phyloP scores from a whole-genome alignment of 2,888 invertebrate genomes.

The Sesia bembeciformis region DNA sequence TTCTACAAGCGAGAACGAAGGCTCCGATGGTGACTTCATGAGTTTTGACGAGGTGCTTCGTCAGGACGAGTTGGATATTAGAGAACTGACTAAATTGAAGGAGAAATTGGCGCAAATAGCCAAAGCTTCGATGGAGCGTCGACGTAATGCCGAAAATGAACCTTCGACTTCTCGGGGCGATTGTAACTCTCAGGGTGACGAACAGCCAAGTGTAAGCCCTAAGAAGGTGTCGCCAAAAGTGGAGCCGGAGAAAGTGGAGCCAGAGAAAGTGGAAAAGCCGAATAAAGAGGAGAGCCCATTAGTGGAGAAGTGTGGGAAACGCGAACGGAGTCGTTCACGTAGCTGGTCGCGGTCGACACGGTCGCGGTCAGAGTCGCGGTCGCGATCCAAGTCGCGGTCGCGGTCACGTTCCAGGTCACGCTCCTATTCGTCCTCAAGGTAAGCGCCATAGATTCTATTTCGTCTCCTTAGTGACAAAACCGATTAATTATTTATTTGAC shows the following conservation, averaged over 20 bases:
- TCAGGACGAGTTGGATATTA: slow-evolving; percentile 75
- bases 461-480: neutral
- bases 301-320: slow-evolving; percentile 33
- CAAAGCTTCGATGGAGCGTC: slow-evolving; percentile 69
- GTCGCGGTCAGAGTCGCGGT: slow-evolving; percentile 13
- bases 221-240: slow-evolving; percentile 4
- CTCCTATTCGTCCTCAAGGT: slow-evolving; percentile 69
- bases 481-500: neutral
- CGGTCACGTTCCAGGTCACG: slow-evolving; percentile 36
- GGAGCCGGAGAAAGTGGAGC: slow-evolving; percentile 13
- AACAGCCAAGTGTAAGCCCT: neutral
- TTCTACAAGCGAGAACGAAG: slow-evolving; percentile 75
- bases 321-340: slow-evolving; percentile 23
- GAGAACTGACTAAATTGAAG: slow-evolving; percentile 80
- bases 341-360: slow-evolving; percentile 45
- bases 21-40: slow-evolving; percentile 70
- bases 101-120: slow-evolving; percentile 80
- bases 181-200: neutral
- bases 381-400: slow-evolving; percentile 19
- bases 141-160: slow-evolving; percentile 27
- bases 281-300: slow-evolving; percentile 25
- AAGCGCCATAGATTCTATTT: slow-evolving; percentile 8
- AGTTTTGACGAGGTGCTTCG: slow-evolving; percentile 60
- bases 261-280: slow-evolving; percentile 13
- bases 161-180: slow-evolving; percentile 33